phyloP scores from a whole-genome alignment of 2,797 vertebrate species.

The Microctenopoma steveboyesi region DNA sequence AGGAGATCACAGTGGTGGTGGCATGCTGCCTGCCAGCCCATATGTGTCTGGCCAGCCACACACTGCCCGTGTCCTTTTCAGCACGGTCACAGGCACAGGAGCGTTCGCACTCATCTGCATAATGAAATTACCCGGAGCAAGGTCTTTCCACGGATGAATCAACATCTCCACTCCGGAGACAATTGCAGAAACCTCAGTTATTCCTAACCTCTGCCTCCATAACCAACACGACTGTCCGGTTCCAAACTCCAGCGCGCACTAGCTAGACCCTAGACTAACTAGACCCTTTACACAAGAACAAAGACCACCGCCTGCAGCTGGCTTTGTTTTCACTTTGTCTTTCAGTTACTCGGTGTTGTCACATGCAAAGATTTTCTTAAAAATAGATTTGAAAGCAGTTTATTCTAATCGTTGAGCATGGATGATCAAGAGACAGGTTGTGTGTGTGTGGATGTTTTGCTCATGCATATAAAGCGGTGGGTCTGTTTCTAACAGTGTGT shows the following conservation, averaged over 20 bases:
- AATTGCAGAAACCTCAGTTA: constrained; percentile 48
- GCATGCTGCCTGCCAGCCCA: constrained; percentile 37
- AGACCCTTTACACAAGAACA: constrained; percentile 2
- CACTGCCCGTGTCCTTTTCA: constrained; percentile 38
- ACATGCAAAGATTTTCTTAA: constrained; percentile 29
- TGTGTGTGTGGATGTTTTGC: constrained; percentile 30
- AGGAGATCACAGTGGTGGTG: constrained; percentile 48
- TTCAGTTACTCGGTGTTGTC: constrained; percentile 24
- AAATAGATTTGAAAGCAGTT: constrained; percentile 34
- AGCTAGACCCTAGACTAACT: constrained; percentile 1
- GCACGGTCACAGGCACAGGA: constrained; percentile 14
- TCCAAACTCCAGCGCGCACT: constrained; percentile 11
- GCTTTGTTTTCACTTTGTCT: constrained; percentile 16
- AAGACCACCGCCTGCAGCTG: constrained; percentile 10
- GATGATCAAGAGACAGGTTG: constrained; percentile 17
- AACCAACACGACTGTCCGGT: constrained; percentile 23
- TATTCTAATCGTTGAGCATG: background rate
- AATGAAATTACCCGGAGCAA: constrained; percentile 65
- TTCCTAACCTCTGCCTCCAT: constrained; percentile 44
- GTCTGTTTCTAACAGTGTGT: constrained; percentile 38
- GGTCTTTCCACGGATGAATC: constrained; percentile 68
- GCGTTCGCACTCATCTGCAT: constrained; percentile 64
- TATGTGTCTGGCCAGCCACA: constrained; percentile 39
- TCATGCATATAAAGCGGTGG: constrained; percentile 25
- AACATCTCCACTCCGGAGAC: constrained; percentile 48